Evolutionary conservation across 2,797 vertebrate species (phyloP).

Genomic region (Tamandua tetradactyla): DNA sequence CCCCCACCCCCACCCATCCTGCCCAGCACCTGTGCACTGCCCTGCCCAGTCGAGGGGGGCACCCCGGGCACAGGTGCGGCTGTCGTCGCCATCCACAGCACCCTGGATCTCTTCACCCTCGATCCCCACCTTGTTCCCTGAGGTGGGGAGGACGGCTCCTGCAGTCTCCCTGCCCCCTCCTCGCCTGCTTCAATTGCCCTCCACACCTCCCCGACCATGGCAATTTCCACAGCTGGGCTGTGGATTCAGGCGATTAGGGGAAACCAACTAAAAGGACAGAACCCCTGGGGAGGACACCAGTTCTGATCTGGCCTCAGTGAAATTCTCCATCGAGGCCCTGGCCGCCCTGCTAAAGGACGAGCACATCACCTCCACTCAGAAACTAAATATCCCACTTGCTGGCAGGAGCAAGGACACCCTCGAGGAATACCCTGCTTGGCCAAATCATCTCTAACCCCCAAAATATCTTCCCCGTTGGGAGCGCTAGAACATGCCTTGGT

Average conservation of each 20-base stretch:
- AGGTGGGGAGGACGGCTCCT: no score
- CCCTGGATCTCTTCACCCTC: neutral
- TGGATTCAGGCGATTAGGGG: neutral
- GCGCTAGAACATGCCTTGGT: neutral
- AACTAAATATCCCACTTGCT: neutral
- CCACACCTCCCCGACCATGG: neutral
- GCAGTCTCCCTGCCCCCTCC: neutral
- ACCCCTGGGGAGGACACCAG: neutral
- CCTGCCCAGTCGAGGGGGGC: neutral
- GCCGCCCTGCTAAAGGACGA: neutral
- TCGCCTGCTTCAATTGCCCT: neutral
- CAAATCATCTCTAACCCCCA: neutral
- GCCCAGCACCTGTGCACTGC: neutral
- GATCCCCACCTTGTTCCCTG: neutral
- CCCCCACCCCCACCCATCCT: neutral
- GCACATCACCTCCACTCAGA: neutral
- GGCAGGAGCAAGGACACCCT: neutral
- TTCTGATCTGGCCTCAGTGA: neutral
- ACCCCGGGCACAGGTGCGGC: neutral
- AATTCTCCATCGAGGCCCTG: neutral
- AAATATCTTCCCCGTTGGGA: neutral
- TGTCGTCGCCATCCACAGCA: neutral
- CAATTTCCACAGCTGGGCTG: neutral
- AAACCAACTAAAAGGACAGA: neutral
- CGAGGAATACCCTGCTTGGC: neutral